Conservation (phyloP, 2,797 vertebrate genomes). For the Anisognathus igniventris region DNA sequence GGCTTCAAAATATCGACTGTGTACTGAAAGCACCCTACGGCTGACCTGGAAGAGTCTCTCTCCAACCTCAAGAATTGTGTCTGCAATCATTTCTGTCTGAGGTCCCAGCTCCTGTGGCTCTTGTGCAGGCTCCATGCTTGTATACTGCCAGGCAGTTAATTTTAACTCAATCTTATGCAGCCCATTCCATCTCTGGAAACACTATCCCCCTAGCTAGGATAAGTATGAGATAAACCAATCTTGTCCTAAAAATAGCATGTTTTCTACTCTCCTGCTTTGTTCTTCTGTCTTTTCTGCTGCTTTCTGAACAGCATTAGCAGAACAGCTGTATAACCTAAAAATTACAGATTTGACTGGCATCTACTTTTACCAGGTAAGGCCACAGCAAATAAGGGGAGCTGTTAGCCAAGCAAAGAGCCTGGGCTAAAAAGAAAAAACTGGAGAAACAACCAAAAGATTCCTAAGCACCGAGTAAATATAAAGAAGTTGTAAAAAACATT, state of each 20-base stretch:
- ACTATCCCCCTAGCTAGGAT: background rate
- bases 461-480: background rate
- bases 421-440: background rate
- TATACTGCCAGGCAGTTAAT: background rate
- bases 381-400: background rate
- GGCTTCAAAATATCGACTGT: conserved; percentile 86
- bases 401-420: background rate
- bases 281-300: background rate
- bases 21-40: conserved; percentile 74
- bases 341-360: background rate
- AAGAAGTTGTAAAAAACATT: background rate
- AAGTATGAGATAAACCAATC: background rate
- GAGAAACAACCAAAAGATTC: background rate
- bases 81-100: conserved; percentile 30
- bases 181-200: background rate
- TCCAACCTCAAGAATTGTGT: conserved; percentile 77
- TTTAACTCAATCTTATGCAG: background rate
- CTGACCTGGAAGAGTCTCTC: conserved; percentile 81
- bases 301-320: background rate
- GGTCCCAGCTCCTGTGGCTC: background rate
- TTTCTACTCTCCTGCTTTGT: background rate
- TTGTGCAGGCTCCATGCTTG: background rate
- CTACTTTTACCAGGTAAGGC: background rate
- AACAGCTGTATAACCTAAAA: background rate
- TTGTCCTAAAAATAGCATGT: conserved; percentile 46